phyloP scores from a whole-genome alignment of 1,140 invertebrate species.

The Callitettix versicolor region DNA sequence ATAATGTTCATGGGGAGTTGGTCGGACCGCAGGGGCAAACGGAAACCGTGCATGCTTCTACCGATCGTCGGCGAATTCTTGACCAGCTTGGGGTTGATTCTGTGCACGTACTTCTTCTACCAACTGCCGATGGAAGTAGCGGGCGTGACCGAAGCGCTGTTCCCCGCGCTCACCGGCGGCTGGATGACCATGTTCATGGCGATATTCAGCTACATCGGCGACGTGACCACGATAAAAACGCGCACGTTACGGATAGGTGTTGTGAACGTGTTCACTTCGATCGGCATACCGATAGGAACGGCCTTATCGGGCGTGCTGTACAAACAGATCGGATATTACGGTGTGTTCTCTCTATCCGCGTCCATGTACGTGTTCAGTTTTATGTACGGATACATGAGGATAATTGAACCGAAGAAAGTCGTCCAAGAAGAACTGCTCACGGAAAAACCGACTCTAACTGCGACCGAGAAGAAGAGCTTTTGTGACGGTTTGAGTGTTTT shows the following conservation, averaged over 20 bases:
- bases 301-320: constrained; percentile 30
- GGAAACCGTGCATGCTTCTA: constrained; percentile 75
- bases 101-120: constrained; percentile 63
- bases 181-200: constrained; percentile 85
- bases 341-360: constrained; percentile 62
- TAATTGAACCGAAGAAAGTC: constrained; percentile 39
- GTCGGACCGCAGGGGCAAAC: constrained; percentile 42
- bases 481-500: background rate
- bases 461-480: constrained; percentile 28
- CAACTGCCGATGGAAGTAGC: constrained; percentile 57
- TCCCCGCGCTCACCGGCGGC: constrained; percentile 68
- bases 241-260: constrained; percentile 74
- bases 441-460: constrained; percentile 25
- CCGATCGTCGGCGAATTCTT: constrained; percentile 72
- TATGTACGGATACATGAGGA: constrained; percentile 52
- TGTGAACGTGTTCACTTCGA: constrained; percentile 68
- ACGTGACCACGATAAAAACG: constrained; percentile 68
- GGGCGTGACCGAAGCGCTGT: constrained; percentile 61
- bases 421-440: background rate
- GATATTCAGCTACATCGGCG: constrained; percentile 79
- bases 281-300: constrained; percentile 56
- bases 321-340: constrained; percentile 65
- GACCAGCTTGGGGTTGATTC: constrained; percentile 60
- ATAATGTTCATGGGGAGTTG: constrained; percentile 60
- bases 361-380: constrained; percentile 62